Evolutionary conservation across 1,140 invertebrate genomes (phyloP).

Genomic region (Drosophila yakuba): DNA sequence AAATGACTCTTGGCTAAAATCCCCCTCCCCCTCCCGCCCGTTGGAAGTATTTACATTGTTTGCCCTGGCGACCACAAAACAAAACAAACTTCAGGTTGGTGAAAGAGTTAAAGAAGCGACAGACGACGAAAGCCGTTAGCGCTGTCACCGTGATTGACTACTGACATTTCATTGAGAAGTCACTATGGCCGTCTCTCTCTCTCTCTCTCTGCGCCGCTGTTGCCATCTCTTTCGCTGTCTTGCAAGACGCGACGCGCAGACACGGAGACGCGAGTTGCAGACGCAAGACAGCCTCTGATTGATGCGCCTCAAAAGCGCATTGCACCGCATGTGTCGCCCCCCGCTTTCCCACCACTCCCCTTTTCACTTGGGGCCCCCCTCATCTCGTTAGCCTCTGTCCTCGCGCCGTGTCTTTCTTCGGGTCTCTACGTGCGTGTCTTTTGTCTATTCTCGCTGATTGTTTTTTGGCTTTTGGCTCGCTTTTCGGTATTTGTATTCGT

Average conservation of each 20-base stretch:
- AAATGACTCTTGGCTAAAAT: background rate
- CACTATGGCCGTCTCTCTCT: slow-evolving; percentile 11
- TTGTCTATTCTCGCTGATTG: slow-evolving; percentile 49
- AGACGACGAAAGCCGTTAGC: slow-evolving; percentile 48
- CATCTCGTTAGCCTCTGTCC: background rate
- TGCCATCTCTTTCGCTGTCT: slow-evolving; percentile 10
- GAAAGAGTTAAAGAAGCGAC: slow-evolving; percentile 1
- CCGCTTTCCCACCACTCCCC: too few species aligned
- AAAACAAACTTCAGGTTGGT: slow-evolving; percentile 9
- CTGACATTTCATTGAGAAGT: slow-evolving; percentile 53
- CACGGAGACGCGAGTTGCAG: slow-evolving; percentile 10
- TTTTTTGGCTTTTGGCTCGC: slow-evolving; percentile 43
- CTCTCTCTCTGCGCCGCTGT: background rate
- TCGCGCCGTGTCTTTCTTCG: background rate
- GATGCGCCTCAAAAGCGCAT: slow-evolving; percentile 53
- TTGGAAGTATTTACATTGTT: slow-evolving; percentile 22
- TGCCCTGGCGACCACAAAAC: slow-evolving; percentile 25
- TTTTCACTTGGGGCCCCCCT: background rate
- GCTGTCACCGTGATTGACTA: slow-evolving; percentile 54
- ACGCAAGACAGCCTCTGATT: slow-evolving; percentile 52
- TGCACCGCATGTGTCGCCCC: slow-evolving; percentile 17
- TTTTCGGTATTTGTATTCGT: slow-evolving; percentile 24
- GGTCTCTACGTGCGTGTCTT: slow-evolving; percentile 36
- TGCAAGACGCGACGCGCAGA: slow-evolving; percentile 14
- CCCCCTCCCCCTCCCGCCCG: background rate